These are phyloP conservation scores for Caenorhabditis macrosperma DNA, from an alignment of 2,888 invertebrate genomes.

Conservation along the genomic window DNA sequence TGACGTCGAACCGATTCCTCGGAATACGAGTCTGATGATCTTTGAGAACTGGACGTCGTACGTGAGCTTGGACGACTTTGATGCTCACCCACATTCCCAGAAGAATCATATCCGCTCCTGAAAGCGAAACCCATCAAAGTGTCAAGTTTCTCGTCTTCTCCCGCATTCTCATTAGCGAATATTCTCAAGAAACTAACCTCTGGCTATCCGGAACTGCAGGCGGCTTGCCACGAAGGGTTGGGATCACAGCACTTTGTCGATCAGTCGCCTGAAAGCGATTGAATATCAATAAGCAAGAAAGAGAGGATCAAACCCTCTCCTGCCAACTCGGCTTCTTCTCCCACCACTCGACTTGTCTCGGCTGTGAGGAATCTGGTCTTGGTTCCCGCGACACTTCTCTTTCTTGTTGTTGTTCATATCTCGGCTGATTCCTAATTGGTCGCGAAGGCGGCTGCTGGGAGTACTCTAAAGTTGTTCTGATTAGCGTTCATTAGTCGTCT, in stretches of 20 bases:
- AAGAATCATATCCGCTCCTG: conserved; percentile 57
- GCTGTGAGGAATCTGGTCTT: conserved; percentile 56
- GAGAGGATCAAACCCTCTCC: conserved; percentile 54
- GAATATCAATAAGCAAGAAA: conserved; percentile 6
- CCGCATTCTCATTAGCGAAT: conserved; percentile 18
- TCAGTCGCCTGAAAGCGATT: conserved; percentile 11
- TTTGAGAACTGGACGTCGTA: conserved; percentile 44
- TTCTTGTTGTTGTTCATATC: conserved; percentile 38
- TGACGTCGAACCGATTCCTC: conserved; percentile 30
- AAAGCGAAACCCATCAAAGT: neutral
- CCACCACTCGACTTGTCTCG: conserved; percentile 70
- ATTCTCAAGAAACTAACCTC: conserved; percentile 22
- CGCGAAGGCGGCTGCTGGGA: conserved; percentile 18
- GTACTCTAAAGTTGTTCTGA: conserved; percentile 30
- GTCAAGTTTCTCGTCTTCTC: conserved; percentile 15
- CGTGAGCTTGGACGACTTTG: conserved; percentile 55
- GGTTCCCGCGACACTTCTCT: conserved; percentile 29
- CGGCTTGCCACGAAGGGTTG: conserved; percentile 63
- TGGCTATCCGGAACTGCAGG: conserved; percentile 60
- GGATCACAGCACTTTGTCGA: conserved; percentile 68
- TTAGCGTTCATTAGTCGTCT: neutral
- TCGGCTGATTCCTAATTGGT: conserved; percentile 22
- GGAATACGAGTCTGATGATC: conserved; percentile 35
- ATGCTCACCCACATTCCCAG: conserved; percentile 59
- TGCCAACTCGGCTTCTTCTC: conserved; percentile 70